Conservation (phyloP, 1,140 invertebrate genomes). For the Condylostylus longicornis region DNA sequence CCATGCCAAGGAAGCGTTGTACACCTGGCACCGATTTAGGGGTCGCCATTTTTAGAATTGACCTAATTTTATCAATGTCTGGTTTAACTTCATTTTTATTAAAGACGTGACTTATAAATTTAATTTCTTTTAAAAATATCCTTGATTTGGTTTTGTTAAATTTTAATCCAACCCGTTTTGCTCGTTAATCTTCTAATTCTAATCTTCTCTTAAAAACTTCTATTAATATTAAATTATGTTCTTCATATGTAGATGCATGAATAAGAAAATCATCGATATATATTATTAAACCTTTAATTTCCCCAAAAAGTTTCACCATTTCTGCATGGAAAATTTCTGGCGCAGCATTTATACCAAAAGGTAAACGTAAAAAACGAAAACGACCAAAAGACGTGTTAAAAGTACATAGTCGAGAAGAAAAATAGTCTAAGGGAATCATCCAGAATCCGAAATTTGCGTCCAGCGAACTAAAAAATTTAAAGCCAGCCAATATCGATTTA, state of each 20-base stretch:
- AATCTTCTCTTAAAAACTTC: too few species aligned
- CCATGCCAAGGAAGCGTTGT: slow-evolving; percentile 12
- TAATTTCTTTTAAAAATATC: slow-evolving; percentile 17
- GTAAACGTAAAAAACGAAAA: slow-evolving; percentile 28
- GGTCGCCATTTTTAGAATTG: slow-evolving; percentile 11
- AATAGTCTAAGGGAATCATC: slow-evolving; percentile 26
- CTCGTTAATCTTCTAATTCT: slow-evolving; percentile 13
- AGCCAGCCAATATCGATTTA: too few species aligned
- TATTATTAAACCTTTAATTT: slow-evolving; percentile 18
- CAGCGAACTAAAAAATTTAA: too few species aligned
- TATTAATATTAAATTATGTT: slow-evolving; percentile 19
- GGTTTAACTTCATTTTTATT: slow-evolving; percentile 9
- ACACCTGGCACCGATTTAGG: slow-evolving; percentile 19
- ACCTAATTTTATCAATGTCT: slow-evolving; percentile 13
- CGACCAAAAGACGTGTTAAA: slow-evolving; percentile 29
- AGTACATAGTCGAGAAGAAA: slow-evolving; percentile 18
- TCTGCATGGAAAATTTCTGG: slow-evolving; percentile 22
- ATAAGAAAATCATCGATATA: slow-evolving; percentile 26
- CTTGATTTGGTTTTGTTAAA: not conserved
- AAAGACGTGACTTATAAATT: slow-evolving; percentile 17
- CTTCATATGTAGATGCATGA: slow-evolving; percentile 9
- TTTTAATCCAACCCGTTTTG: not conserved
- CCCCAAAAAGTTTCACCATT: slow-evolving; percentile 15
- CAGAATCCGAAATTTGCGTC: slow-evolving; percentile 33
- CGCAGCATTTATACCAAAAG: slow-evolving; percentile 28